Base-by-base conservation (phyloP, 1,140 invertebrate species). In the Pararge aegeria region DNA sequence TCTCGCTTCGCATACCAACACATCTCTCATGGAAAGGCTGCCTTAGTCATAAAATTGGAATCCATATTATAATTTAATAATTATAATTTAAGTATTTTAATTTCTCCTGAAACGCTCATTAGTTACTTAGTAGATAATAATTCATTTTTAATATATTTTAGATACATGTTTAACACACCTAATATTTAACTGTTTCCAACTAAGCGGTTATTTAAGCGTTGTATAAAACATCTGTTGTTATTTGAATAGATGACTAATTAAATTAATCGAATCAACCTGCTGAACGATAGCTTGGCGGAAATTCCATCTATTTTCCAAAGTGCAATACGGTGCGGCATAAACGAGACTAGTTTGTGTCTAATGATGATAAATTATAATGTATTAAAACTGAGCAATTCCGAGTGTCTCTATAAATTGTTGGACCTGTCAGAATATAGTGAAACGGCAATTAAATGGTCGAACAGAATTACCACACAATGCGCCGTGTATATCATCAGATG, bases 391-490 rank as follows among this genome's bases (percentile, higher is more conserved):
- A 70, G 63, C 70, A 71, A 79, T 80, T 73, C 74, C 73, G 75
- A 73, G 80, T 84, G 83, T 82, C 81, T 76, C 72, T 70, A 85
- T 89, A 89, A 87, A 89, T 89, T 89, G 83, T 79, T 84, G 78
- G 59, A 57, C 54, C 75, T 82, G 80, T 82, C 82, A 76, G 74
- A 80, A 75, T 76, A 78, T 69, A 78, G 75, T 79, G 80, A 77
- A 76, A 77, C 70, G 77, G 78, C 81, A 89, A 89, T 89, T 89
- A 87, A 87, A 81, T 73, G 80, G 68, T 69, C 66, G 70, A 74
- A 73, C 64, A 53, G 72, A 80, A 87, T 89, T 89, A 87, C 84
- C 86, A 87, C 83, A 89, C 83, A 89, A 87, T 87, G 80, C 80
- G 80, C 64, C 59, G 73, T 75, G 80, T 88, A 85, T 85, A 81